Percentiles rank a stretch among this genome's conserved stretches.
Evolutionary conservation across 2,113 vertebrate genomes (phyloP).

Genomic region (Tympanuchus pallidicinctus): DNA sequence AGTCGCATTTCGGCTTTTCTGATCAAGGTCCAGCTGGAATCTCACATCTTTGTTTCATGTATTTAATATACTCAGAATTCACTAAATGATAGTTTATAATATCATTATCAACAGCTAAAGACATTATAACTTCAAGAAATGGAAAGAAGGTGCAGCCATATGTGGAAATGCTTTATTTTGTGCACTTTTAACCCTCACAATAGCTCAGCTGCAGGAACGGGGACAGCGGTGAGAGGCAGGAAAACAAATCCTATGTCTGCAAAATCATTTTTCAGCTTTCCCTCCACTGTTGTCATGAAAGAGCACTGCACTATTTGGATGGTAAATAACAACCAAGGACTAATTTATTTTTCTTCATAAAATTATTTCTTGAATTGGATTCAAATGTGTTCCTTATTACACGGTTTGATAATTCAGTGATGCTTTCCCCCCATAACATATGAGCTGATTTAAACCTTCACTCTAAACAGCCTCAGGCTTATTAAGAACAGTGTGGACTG

Average conservation of each 20-base stretch:
- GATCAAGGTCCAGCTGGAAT: constrained; percentile 64
- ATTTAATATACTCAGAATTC: constrained; percentile 78
- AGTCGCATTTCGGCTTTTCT: constrained; percentile 53
- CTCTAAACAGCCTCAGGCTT: constrained; percentile 84
- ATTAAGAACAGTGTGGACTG: constrained; percentile 86
- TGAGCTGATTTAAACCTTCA: constrained; percentile 90
- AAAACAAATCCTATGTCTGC: constrained; percentile 56
- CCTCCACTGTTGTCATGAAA: constrained; percentile 61
- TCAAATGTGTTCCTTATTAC: constrained; percentile 95
- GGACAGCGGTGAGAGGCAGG: constrained; percentile 17
- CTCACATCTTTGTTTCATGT: constrained; percentile 73
- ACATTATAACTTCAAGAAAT: constrained; percentile 84
- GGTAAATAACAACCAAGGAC: constrained; percentile 75
- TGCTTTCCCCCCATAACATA: constrained; percentile 84
- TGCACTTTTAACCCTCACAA: constrained; percentile 79
- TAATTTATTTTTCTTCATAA: constrained; percentile 75
- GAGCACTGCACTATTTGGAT: constrained; percentile 64
- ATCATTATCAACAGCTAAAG: constrained; percentile 86
- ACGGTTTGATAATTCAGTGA: constrained; percentile 91
- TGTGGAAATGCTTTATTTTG: constrained; percentile 79
- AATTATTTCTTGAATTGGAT: constrained; percentile 78
- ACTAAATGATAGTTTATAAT: constrained; percentile 86
- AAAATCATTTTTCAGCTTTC: constrained; percentile 68
- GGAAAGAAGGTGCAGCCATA: constrained; percentile 84
- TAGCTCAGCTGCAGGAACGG: constrained; percentile 62